phyloP scores from a whole-genome alignment of 2,797 vertebrate genomes.

The Alfaro cultratus region DNA sequence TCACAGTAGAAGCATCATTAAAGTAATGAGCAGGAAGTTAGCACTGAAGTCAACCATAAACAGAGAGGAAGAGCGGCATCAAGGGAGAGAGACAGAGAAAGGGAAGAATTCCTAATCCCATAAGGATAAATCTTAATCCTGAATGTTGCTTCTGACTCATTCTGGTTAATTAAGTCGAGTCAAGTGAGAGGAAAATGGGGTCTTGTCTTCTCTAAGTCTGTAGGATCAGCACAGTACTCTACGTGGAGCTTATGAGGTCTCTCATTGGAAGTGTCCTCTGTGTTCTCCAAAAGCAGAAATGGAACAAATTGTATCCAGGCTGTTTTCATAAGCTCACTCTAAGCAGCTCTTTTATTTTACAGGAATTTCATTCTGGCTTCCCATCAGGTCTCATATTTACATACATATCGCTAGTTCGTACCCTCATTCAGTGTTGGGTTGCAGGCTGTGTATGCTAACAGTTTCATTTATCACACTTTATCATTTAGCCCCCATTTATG shows the following conservation, averaged over 20 bases:
- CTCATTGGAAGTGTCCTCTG: constrained; percentile 60
- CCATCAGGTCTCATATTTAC: constrained; percentile 41
- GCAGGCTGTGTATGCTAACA: constrained; percentile 22
- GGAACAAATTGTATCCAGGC: constrained; percentile 55
- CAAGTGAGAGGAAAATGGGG: constrained; percentile 75
- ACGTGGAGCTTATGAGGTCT: constrained; percentile 60
- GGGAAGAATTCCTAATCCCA: constrained; percentile 68
- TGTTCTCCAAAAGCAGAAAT: constrained; percentile 46
- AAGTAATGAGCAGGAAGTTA: constrained; percentile 78
- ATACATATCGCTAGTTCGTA: constrained; percentile 32
- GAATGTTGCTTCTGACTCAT: constrained; percentile 75
- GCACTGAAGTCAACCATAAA: constrained; percentile 69
- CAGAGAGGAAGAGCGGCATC: constrained; percentile 33
- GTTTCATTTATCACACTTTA: constrained; percentile 47
- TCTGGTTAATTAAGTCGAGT: constrained; percentile 79
- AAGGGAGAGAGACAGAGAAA: constrained; percentile 21
- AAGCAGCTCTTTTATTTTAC: constrained; percentile 12
- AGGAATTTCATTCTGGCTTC: constrained; percentile 23
- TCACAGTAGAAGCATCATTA: constrained; percentile 71
- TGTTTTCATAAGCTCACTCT: constrained; percentile 49
- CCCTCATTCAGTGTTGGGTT: constrained; percentile 37
- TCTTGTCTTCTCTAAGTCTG: constrained; percentile 58
- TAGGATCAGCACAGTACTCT: constrained; percentile 67
- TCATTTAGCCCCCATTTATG: constrained; percentile 41
- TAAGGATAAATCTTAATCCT: constrained; percentile 76